Base-by-base conservation (phyloP, 2,888 invertebrate species). In the Sisyra nigra region DNA sequence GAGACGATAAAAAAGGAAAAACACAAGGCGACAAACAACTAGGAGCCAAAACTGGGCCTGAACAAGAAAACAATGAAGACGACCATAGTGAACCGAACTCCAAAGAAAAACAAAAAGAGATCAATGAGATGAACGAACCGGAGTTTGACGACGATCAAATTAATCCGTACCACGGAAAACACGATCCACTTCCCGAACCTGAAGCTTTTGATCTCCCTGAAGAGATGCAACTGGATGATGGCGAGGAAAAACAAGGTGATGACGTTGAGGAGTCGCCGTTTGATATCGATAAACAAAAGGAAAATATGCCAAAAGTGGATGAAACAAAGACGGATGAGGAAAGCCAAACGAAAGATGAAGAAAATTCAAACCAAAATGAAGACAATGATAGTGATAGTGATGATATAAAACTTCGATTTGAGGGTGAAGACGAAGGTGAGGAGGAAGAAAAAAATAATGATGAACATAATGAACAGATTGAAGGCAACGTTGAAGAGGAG, bases 181-280 rank as follows among this genome's bases (percentile, higher is more conserved):
- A 82, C 47, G 76, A 77, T 51, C 78, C 79, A 36, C 69, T 79
- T 9, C 80, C 82, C 0, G 87, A 91, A 55, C 80, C 88, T 0
- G 88, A 92, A 60, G 75, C 82, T 40, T 75, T 92, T 60, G 89
- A 93, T 55, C 62, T 93, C 46, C 89, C 91, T 0, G 89, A 93
- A 34, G 82, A 92, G 59, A 67, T 89, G 51, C 76, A 88, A 50
- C 62, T 88, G 13, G 88, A 91, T 54, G 83, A 76, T 19, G 78
- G 65, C 50, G 76, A 68, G 56, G 74, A 64, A 6, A 74, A 74
- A 17, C 74, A 76, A 13, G 59, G 66, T 19, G 71, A 76, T 48
- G 62, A 69, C 53, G 73, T 75, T 19, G 71, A 73, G 38, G 70
- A 71, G 52, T 68, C 65, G 9, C 87, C 87, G 0, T 87, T 88